These are phyloP conservation scores for Tachysurus fulvidraco DNA, from an alignment of 2,113 vertebrate species.

Conservation along the genomic window DNA sequence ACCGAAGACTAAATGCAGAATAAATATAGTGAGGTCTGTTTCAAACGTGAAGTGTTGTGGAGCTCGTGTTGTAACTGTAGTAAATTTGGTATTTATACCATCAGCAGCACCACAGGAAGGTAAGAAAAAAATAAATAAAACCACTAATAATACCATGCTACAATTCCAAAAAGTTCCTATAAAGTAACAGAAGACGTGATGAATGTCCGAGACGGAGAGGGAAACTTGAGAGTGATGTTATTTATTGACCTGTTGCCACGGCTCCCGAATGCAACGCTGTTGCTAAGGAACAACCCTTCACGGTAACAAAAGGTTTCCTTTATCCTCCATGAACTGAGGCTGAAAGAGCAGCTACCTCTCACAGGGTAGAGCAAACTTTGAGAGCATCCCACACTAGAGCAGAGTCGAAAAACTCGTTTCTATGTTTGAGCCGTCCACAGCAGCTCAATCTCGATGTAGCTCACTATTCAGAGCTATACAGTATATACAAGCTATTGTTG, in stretches of 20 bases:
- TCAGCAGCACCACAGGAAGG: not conserved
- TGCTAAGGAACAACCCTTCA: conserved; percentile 79
- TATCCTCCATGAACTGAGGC: conserved; percentile 54
- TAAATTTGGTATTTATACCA: not conserved
- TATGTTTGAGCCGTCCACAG: not conserved
- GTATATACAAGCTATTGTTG: not conserved
- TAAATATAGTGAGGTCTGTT: not conserved
- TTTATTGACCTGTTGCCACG: conserved; percentile 61
- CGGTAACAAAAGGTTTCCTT: conserved; percentile 74
- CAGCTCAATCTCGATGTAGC: not conserved
- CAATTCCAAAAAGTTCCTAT: conserved; percentile 6
- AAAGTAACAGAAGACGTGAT: conserved; percentile 47
- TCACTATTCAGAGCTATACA: not conserved
- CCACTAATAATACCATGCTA: not conserved
- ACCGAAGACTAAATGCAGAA: not conserved
- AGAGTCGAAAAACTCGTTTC: not conserved
- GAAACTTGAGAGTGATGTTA: conserved; percentile 63
- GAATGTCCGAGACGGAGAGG: conserved; percentile 42
- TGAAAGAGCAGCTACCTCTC: conserved; percentile 66
- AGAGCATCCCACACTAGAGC: conserved; percentile 22
- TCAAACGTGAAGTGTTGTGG: not conserved
- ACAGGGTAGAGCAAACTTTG: conserved; percentile 41
- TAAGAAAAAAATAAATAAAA: not conserved
- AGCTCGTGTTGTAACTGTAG: not conserved
- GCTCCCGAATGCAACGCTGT: conserved; percentile 78